Evolutionary conservation across 2,888 invertebrate species (phyloP).

Genomic region (Trachelus troglodyta): DNA sequence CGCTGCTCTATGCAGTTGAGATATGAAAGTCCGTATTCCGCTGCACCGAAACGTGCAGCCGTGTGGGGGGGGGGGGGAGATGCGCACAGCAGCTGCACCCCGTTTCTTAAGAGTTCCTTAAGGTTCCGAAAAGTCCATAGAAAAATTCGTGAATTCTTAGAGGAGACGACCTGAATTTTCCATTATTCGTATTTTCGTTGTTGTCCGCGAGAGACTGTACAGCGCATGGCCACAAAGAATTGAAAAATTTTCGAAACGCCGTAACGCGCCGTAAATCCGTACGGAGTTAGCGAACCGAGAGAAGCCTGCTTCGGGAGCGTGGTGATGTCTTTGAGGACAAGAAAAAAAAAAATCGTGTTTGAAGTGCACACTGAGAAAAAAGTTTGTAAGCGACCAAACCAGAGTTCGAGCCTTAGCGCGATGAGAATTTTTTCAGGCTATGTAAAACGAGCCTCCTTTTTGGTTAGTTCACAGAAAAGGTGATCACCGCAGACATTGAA

Average conservation of each 20-base stretch:
- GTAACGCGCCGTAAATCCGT: neutral
- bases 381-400: conserved; percentile 7
- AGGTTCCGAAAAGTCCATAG: neutral
- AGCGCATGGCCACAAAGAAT: neutral
- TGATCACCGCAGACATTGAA: conserved; percentile 6
- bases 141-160: neutral
- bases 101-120: neutral
- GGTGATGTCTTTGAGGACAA: neutral
- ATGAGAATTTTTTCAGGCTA: neutral
- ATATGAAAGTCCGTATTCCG: neutral
- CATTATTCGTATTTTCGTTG: neutral
- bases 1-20: neutral
- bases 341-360: neutral
- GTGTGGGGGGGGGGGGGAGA: neutral
- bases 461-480: conserved; percentile 30
- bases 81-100: neutral
- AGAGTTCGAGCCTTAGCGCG: neutral
- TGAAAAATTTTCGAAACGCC: neutral
- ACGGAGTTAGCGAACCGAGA: neutral
- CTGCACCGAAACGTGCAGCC: neutral
- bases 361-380: neutral
- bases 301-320: neutral
- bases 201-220: neutral
- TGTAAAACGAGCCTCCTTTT: conserved; percentile 29
- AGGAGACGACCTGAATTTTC: neutral